Evolutionary conservation across 2,797 vertebrate species (phyloP).

Genomic region (Rhynchonycteris naso): DNA sequence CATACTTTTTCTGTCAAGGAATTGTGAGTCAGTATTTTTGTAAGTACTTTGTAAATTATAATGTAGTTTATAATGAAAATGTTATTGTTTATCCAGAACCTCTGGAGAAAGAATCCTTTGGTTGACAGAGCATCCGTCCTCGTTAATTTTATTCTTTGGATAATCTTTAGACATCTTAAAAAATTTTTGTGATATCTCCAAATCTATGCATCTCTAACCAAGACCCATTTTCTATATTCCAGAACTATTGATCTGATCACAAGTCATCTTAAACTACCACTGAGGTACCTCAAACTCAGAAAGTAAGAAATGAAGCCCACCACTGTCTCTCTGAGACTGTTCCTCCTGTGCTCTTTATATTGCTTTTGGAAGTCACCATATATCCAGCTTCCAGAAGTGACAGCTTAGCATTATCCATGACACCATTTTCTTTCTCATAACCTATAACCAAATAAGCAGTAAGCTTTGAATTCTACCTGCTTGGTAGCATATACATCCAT

Average conservation of each 20-base stretch:
- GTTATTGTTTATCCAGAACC: neutral
- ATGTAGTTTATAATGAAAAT: neutral
- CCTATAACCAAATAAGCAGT: neutral
- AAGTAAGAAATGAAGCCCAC: neutral
- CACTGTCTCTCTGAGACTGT: neutral
- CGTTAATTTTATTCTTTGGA: constrained; percentile 6
- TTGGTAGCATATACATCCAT: neutral
- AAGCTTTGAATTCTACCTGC: neutral
- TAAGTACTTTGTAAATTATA: neutral
- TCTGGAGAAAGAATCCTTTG: neutral
- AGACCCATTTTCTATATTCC: neutral
- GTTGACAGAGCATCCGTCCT: neutral
- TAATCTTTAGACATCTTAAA: neutral
- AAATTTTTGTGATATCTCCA: neutral
- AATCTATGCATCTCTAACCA: neutral
- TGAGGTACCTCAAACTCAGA: neutral
- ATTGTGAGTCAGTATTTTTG: neutral
- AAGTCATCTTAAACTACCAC: neutral
- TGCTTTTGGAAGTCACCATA: neutral
- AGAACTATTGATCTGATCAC: neutral
- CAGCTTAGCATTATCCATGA: neutral
- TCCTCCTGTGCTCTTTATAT: neutral
- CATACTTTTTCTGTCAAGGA: neutral
- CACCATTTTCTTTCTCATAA: neutral
- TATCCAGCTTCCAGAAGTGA: neutral